A percentile compares a stretch with the other conserved stretches of the same genome.
Conservation (phyloP, 1,140 invertebrate genomes). For the Augochlora pura region DNA sequence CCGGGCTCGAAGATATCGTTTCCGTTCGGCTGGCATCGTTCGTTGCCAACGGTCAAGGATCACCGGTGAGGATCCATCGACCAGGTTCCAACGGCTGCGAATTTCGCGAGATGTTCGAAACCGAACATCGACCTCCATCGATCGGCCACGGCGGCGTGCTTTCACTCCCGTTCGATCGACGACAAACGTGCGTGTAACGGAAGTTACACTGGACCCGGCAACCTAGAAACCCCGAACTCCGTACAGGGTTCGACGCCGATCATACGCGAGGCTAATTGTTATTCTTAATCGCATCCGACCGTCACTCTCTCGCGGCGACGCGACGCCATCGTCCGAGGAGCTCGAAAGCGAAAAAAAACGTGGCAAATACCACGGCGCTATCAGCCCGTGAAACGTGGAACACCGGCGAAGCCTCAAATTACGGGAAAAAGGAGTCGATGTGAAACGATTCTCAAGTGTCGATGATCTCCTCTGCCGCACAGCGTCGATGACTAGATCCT, state of each 20-base stretch:
- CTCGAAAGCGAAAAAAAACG: conserved; percentile 54
- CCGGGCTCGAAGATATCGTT: conserved; percentile 17
- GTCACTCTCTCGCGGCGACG: conserved; percentile 15
- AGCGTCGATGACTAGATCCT: too few species aligned
- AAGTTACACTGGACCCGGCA: conserved; percentile 71
- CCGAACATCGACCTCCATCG: background rate
- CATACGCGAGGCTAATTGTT: conserved; percentile 23
- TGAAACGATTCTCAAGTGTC: too few species aligned
- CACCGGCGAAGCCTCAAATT: background rate
- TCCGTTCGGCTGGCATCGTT: background rate
- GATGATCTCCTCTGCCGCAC: too few species aligned
- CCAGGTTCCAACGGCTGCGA: background rate
- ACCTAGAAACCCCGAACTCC: conserved; percentile 76
- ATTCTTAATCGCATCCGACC: conserved; percentile 25
- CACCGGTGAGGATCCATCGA: background rate
- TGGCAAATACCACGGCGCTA: background rate
- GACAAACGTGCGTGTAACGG: conserved; percentile 67
- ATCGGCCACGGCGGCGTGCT: conserved; percentile 56
- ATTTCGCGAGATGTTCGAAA: background rate
- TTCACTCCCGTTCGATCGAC: conserved; percentile 66
- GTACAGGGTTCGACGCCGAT: conserved; percentile 7
- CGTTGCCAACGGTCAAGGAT: background rate
- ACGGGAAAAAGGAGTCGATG: conserved; percentile 35
- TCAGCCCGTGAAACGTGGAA: conserved; percentile 42
- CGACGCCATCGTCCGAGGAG: conserved; percentile 13